A percentile compares a stretch with the other conserved stretches of the same genome.
Evolutionary conservation across 2,888 invertebrate species (phyloP).

Genomic region (Nomada ferruginata): DNA sequence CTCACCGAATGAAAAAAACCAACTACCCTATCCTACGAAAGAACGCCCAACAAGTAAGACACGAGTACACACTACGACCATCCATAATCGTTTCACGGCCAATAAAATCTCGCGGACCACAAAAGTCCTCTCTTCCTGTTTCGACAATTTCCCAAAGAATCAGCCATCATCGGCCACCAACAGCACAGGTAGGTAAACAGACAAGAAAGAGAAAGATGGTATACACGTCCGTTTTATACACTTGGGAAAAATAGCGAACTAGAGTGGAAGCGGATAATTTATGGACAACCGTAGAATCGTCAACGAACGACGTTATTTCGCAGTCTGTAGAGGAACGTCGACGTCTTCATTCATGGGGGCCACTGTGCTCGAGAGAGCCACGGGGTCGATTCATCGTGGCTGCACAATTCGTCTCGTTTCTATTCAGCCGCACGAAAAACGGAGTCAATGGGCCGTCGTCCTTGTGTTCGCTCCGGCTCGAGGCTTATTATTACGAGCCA

Average conservation of each 20-base stretch:
- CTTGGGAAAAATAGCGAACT: slow-evolving; percentile 34
- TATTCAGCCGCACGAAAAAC: slow-evolving; percentile 55
- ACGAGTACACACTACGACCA: too few species aligned
- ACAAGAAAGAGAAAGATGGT: not conserved
- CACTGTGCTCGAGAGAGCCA: slow-evolving; percentile 19
- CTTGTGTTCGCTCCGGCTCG: slow-evolving; percentile 56
- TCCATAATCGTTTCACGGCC: not conserved
- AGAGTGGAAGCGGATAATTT: slow-evolving; percentile 50
- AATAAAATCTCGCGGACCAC: not conserved
- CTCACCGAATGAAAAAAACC: too few species aligned
- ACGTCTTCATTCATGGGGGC: slow-evolving; percentile 61
- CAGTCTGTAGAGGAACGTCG: slow-evolving; percentile 29
- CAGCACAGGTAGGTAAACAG: slow-evolving; percentile 27
- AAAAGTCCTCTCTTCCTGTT: not conserved
- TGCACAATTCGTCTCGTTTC: slow-evolving; percentile 60
- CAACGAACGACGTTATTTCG: slow-evolving; percentile 51
- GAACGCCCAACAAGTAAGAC: too few species aligned
- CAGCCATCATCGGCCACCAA: not conserved
- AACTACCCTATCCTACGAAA: too few species aligned
- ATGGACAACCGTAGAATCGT: slow-evolving; percentile 47
- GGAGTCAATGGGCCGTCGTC: slow-evolving; percentile 66
- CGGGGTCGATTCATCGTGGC: slow-evolving; percentile 56
- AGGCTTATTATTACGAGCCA: slow-evolving; percentile 57
- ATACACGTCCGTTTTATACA: not conserved
- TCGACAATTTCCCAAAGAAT: not conserved